These are phyloP conservation scores for Varanus salvator DNA, from an alignment of 2,113 vertebrate species.

Conservation along the genomic window DNA sequence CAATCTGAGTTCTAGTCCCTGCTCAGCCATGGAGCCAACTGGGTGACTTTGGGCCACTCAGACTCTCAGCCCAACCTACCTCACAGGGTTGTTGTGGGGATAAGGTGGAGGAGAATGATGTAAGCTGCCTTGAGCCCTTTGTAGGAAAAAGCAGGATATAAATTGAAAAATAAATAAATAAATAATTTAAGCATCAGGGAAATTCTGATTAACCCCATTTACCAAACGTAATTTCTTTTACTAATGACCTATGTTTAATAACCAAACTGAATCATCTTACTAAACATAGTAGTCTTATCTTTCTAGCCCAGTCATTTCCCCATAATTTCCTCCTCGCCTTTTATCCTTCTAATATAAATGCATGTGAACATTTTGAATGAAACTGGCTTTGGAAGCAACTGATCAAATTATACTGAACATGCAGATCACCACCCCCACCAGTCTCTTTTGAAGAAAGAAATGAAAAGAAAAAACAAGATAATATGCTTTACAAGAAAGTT, in stretches of 20 bases:
- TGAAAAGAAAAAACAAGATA: neutral
- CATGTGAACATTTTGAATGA: neutral
- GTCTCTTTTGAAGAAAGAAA: neutral
- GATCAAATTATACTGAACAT: neutral
- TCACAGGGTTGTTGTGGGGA: too few species aligned
- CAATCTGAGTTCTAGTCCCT: too few species aligned
- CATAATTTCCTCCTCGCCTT: neutral
- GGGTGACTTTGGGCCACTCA: too few species aligned
- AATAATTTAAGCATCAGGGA: too few species aligned
- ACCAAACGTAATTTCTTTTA: rapidly evolving
- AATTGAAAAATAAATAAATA: too few species aligned
- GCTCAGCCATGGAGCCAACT: too few species aligned
- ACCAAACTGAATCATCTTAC: neutral
- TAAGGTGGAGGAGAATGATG: too few species aligned
- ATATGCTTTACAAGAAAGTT: neutral
- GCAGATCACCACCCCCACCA: neutral
- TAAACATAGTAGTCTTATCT: neutral
- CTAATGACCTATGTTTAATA: neutral
- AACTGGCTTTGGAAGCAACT: neutral
- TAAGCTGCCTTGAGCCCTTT: too few species aligned
- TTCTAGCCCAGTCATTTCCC: neutral
- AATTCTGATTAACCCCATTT: neutral
- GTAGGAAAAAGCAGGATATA: too few species aligned
- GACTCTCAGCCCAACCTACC: too few species aligned
- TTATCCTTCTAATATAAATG: neutral